Percentiles rank a stretch among this genome's conserved stretches.
phyloP scores from a whole-genome alignment of 2,797 vertebrate genomes.

The Prionace glauca region DNA sequence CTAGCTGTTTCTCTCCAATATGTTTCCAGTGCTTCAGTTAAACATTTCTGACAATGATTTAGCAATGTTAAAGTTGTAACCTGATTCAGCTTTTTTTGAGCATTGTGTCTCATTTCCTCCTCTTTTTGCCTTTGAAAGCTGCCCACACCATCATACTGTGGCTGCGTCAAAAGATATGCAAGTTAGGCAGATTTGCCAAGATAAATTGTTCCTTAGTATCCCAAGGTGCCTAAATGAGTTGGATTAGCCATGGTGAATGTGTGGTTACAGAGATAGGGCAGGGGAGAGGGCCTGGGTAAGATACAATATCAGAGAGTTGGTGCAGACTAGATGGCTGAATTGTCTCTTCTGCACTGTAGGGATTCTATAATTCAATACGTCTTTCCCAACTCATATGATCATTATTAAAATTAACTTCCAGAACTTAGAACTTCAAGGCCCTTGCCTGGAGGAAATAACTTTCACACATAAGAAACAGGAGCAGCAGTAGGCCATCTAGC shows the following conservation, averaged over 20 bases:
- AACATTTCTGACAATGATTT: background rate
- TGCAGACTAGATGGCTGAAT: too few relatives aligned
- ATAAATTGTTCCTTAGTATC: too few relatives aligned
- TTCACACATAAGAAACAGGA: background rate
- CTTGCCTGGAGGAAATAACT: background rate
- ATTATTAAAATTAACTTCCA: background rate
- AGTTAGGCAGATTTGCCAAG: too few relatives aligned
- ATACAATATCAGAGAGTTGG: too few relatives aligned
- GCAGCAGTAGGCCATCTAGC: too few relatives aligned
- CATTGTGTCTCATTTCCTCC: background rate
- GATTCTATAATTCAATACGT: too few relatives aligned
- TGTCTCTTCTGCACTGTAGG: too few relatives aligned
- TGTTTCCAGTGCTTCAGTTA: background rate
- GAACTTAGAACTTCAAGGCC: background rate
- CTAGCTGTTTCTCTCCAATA: background rate
- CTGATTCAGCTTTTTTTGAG: background rate
- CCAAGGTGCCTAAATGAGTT: too few relatives aligned
- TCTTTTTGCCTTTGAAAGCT: background rate
- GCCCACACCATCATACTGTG: background rate
- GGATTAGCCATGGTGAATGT: too few relatives aligned
- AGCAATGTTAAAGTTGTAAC: background rate
- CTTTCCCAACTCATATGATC: background rate
- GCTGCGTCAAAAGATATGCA: too few relatives aligned
- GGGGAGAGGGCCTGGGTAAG: too few relatives aligned
- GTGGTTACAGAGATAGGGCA: too few relatives aligned